Conservation (phyloP, 2,797 vertebrate species). For the Sebastolobus alascanus region DNA sequence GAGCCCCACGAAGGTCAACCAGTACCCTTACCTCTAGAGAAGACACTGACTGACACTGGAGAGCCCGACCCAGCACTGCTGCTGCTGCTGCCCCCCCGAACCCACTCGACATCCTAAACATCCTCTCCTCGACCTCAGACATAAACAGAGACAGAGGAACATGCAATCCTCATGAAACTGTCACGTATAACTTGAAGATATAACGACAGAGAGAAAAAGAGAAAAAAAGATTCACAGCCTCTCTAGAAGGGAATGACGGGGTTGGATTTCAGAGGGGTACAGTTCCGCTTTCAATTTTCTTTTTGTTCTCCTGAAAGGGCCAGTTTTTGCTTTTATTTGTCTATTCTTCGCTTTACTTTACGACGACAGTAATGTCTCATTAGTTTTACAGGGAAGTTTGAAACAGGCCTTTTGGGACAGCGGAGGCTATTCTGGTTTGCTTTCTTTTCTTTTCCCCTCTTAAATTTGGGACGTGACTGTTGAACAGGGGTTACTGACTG, state of each 20-base stretch:
- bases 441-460: conserved; percentile 66
- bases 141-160: conserved; percentile 80
- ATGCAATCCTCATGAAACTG: conserved; percentile 79
- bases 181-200: conserved; percentile 85
- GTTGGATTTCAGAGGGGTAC: conserved; percentile 70
- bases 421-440: conserved; percentile 68
- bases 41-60: conserved; percentile 85
- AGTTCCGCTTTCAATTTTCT: conserved; percentile 63
- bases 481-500: conserved; percentile 82
- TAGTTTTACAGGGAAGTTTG: conserved; percentile 66
- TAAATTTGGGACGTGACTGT: conserved; percentile 78
- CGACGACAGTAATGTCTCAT: conserved; percentile 56
- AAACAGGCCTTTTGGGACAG: conserved; percentile 72
- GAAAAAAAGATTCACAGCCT: conserved; percentile 58
- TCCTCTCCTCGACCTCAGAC: conserved; percentile 74
- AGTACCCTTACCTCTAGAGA: conserved; percentile 98
- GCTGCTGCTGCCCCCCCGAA: conserved; percentile 52
- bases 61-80: conserved; percentile 78
- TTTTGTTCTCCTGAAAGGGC: conserved; percentile 73
- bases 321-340: conserved; percentile 76
- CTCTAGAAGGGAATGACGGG: conserved; percentile 67
- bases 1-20: conserved; percentile 99
- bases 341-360: conserved; percentile 59
- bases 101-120: conserved; percentile 52
- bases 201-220: conserved; percentile 72